These are phyloP conservation scores for Micromesistius poutassou DNA, from an alignment of 2,797 vertebrate genomes.

Conservation along the genomic window DNA sequence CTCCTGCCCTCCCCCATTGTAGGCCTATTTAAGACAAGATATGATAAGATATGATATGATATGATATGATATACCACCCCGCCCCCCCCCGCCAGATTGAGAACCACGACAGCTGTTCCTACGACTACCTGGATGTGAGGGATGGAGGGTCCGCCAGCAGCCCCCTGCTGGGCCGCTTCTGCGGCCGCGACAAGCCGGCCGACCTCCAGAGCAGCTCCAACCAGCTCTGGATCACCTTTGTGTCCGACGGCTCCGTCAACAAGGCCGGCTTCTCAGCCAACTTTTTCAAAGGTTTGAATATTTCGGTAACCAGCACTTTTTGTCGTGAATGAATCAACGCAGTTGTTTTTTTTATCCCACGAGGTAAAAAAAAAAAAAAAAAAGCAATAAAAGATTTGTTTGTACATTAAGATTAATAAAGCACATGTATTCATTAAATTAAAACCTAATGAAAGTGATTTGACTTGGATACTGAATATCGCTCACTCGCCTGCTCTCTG, in stretches of 20 bases:
- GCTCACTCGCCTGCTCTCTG: not conserved
- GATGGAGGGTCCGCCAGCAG: slow-evolving; percentile 82
- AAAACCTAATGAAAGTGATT: too few relatives aligned
- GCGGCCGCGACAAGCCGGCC: slow-evolving; percentile 88
- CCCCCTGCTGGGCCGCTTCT: slow-evolving; percentile 86
- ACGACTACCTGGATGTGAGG: slow-evolving; percentile 92
- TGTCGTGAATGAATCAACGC: too few relatives aligned
- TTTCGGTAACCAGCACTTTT: too few relatives aligned
- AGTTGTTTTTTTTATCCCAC: too few relatives aligned
- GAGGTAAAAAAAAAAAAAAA: too few relatives aligned
- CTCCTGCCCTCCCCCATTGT: not conserved
- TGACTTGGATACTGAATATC: not conserved
- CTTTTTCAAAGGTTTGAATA: slow-evolving; percentile 88
- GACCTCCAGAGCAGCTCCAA: slow-evolving; percentile 92
- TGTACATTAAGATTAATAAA: too few relatives aligned
- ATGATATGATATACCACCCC: too few relatives aligned
- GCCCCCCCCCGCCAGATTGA: slow-evolving; percentile 80
- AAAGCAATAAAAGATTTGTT: too few relatives aligned
- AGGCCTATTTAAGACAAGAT: not conserved
- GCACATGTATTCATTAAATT: too few relatives aligned
- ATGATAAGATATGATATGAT: too few relatives aligned
- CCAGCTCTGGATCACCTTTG: slow-evolving; percentile 93
- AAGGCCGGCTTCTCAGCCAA: slow-evolving; percentile 91
- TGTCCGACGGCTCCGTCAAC: slow-evolving; percentile 92
- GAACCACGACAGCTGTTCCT: slow-evolving; percentile 89